phyloP scores from a whole-genome alignment of 2,888 invertebrate species.

The Apamea epomidion region DNA sequence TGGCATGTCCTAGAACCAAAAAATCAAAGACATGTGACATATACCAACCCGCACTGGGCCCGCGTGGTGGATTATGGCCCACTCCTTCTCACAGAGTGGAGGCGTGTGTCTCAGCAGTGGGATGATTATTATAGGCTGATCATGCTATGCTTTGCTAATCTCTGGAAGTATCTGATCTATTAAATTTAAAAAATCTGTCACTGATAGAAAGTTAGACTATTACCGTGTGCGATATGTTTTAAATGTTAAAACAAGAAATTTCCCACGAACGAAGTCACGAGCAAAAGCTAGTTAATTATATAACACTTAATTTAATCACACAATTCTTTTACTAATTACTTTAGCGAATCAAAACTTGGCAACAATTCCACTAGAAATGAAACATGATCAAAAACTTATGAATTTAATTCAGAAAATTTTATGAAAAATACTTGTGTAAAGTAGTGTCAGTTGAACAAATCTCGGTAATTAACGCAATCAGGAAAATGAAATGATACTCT shows the following conservation, averaged over 20 bases:
- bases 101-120: no score
- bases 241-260: no score
- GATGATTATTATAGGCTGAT: no score
- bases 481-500: constrained; percentile 13
- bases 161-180: no score
- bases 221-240: background rate
- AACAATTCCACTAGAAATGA: constrained; percentile 17
- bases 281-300: no score
- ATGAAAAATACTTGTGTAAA: constrained; percentile 15
- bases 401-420: constrained; percentile 24
- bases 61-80: no score
- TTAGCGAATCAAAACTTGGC: constrained; percentile 5
- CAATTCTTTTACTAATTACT: background rate
- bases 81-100: no score
- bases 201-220: background rate
- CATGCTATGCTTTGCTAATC: no score
- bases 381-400: constrained; percentile 28
- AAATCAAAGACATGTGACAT: no score
- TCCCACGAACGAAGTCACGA: no score
- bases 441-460: background rate
- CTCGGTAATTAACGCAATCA: constrained; percentile 1
- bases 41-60: no score
- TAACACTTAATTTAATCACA: constrained; percentile 3
- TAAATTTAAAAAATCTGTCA: background rate
- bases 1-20: no score